Base-by-base conservation (phyloP, 2,797 vertebrate genomes). In the Esox lucius region DNA sequence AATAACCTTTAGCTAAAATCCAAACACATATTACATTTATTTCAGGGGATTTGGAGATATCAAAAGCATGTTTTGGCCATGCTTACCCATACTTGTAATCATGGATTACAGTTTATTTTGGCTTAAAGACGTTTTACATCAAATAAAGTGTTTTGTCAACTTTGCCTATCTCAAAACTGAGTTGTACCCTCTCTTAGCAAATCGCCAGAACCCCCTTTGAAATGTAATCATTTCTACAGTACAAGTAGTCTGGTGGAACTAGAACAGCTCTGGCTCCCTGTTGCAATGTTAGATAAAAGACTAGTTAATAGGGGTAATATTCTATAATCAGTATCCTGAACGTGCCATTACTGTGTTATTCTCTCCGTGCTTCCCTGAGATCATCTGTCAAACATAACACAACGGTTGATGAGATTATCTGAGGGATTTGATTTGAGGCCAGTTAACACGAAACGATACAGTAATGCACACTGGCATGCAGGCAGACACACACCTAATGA, bases 331-430 rank as follows among this genome's bases (percentile, higher is more conserved):
- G 67, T 65, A 72, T 33, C 31, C n/a, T 51, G 42, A 69, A 48
- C 53, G n/a, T 49, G 35, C 26, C 28, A 49, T 73, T 70, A 62
- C 67, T 66, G 42, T 15, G 33, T 65, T 73, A 48, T 78, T 70
- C 48, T 22, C 6, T n/a, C 42, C 19, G 1, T 24, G 71, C 70
- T 16, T 74, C 59, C 26, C 59, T 48, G 65, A 68, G 19, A n/a
- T 51, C 49, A 73, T 69, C 66, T 70, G 51, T 53, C 46, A 31
- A 67, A 74, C n/a, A 15, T 22, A 19, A 68, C 48, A 28, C 22
- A 33, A 5, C 1, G 51, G 9, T 28, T 74, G 67, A 74, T 78
- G 59, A 70, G 71, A 74, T 74, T 78, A 78, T 59, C 35, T 22
- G n/a, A 59, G 19, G 19, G 61, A 48, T 73, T 67, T 69, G 46